phyloP scores from a whole-genome alignment of 2,888 invertebrate species.

The Patella caerulea region DNA sequence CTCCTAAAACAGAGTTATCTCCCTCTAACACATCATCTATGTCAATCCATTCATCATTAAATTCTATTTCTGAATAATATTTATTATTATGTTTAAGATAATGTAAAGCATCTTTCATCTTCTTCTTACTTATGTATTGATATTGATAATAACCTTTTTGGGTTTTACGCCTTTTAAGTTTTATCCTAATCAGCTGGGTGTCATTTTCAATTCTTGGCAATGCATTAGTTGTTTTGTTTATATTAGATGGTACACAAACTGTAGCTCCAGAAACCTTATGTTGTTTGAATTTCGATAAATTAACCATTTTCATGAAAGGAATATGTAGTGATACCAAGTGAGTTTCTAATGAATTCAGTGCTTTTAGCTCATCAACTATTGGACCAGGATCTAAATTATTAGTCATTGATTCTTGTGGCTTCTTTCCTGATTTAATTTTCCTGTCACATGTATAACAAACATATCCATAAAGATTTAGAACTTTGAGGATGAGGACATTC shows the following conservation, averaged over 20 bases:
- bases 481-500: background rate
- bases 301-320: background rate
- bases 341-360: background rate
- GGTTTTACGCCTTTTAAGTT: background rate
- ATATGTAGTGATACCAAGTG: conserved; percentile 12
- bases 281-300: conserved; percentile 1
- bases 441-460: background rate
- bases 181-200: background rate
- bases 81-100: conserved; percentile 11
- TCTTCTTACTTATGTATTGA: background rate
- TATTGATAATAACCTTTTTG: background rate
- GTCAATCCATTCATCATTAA: conserved; percentile 6
- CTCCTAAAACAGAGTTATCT: background rate
- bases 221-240: background rate
- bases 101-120: background rate
- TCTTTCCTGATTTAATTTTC: background rate
- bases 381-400: background rate
- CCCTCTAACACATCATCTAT: background rate
- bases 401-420: background rate
- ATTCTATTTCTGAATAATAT: conserved; percentile 10
- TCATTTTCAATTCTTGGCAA: conserved; percentile 4
- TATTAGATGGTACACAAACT: conserved; percentile 9
- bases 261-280: background rate
- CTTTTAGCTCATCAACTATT: background rate
- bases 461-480: background rate